Percentiles rank a stretch among this genome's conserved stretches.
Conservation (phyloP, 2,888 invertebrate species). For the Hypsopygia costalis region DNA sequence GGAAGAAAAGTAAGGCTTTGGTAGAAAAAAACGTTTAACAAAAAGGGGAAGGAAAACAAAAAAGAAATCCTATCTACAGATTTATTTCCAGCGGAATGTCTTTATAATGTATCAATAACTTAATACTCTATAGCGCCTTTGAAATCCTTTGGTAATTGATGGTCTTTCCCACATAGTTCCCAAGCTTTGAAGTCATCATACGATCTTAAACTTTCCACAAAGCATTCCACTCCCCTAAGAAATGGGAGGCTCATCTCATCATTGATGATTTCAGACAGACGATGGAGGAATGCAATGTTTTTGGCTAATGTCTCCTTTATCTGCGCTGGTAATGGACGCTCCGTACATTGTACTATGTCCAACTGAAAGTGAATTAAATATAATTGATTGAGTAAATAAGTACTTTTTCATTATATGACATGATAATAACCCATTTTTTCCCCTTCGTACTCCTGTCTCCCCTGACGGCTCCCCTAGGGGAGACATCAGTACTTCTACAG, state of each 20-base stretch:
- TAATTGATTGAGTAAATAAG: no score
- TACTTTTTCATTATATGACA: no score
- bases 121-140: constrained; percentile 71
- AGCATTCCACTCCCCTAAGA: constrained; percentile 66
- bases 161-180: constrained; percentile 65
- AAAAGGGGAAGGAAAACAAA: constrained; percentile 33
- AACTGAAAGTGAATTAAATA: constrained; percentile 44
- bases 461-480: no score
- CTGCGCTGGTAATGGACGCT: constrained; percentile 55
- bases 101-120: constrained; percentile 26
- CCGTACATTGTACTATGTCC: constrained; percentile 65
- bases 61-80: constrained; percentile 28
- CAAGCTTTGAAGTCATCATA: constrained; percentile 73
- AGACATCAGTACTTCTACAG: no score
- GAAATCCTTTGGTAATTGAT: constrained; percentile 68
- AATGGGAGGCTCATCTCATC: constrained; percentile 70
- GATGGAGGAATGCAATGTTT: constrained; percentile 66
- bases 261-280: constrained; percentile 64
- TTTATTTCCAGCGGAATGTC: constrained; percentile 50
- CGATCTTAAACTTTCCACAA: constrained; percentile 59
- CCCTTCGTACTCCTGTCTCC: no score
- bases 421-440: no score
- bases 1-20: no score
- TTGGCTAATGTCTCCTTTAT: constrained; percentile 67
- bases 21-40: constrained; percentile 23